Evolutionary conservation across 2,888 invertebrate species (phyloP).

Genomic region (Tortrix viridana): DNA sequence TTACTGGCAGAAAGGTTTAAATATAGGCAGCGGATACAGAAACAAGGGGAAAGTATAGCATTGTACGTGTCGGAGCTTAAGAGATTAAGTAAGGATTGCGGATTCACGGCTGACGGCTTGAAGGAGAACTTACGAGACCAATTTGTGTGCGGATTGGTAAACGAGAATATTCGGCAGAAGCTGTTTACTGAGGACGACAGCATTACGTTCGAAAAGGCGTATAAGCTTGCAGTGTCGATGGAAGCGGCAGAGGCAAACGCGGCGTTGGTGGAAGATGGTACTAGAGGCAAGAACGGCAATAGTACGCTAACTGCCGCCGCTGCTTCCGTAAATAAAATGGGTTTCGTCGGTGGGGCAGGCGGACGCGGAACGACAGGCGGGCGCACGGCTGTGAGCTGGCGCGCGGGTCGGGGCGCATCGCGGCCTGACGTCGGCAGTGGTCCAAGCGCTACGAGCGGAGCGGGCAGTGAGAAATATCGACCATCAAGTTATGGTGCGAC

Average conservation of each 20-base stretch:
- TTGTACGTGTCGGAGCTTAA: not conserved
- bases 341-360: not conserved
- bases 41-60: not conserved
- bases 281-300: slow-evolving; percentile 1
- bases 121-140: not conserved
- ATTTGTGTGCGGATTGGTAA: too few species aligned
- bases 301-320: not conserved
- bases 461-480: not conserved
- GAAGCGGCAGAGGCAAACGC: not conserved
- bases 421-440: not conserved
- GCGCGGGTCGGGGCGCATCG: not conserved
- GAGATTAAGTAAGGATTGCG: not conserved
- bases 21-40: slow-evolving; percentile 3
- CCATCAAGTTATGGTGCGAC: too few species aligned
- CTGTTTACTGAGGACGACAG: slow-evolving; percentile 1
- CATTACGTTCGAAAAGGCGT: not conserved
- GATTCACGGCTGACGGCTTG: not conserved
- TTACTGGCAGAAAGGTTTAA: slow-evolving; percentile 3
- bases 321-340: not conserved
- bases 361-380: not conserved
- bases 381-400: not conserved
- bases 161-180: not conserved
- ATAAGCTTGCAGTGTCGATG: not conserved
- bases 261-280: not conserved
- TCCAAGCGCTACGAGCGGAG: not conserved